These are phyloP conservation scores for Strigops habroptila DNA, from an alignment of 2,113 vertebrate species.

Conservation along the genomic window DNA sequence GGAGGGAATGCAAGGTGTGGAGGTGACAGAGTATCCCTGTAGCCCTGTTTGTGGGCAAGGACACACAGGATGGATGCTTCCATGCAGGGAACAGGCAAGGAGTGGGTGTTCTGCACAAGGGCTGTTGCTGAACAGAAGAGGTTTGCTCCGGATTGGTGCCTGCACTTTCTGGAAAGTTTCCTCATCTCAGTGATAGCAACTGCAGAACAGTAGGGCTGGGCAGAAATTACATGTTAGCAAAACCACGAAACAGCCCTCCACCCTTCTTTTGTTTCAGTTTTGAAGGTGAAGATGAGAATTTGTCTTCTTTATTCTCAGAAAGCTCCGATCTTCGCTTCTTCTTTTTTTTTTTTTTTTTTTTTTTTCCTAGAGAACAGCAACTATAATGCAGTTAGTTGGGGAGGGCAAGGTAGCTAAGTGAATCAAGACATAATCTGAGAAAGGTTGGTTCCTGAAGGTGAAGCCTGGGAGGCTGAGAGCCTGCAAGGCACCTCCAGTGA, in stretches of 20 bases:
- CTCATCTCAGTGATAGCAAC: not conserved
- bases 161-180: not conserved
- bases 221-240: not conserved
- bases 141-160: fast-evolving
- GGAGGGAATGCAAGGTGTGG: not conserved
- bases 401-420: not conserved
- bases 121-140: fast-evolving
- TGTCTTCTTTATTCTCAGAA: not conserved
- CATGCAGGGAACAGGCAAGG: not conserved
- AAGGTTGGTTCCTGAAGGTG: not conserved
- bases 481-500: not conserved
- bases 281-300: not conserved
- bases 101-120: fast-evolving
- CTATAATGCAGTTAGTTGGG: not conserved
- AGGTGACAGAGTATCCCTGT: fast-evolving
- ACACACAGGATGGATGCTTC: fast-evolving
- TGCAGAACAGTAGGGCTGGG: not conserved
- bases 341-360: too few species aligned
- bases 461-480: not conserved
- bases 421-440: not conserved
- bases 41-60: not conserved
- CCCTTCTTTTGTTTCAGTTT: not conserved
- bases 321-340: not conserved
- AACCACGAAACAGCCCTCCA: not conserved
- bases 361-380: fast-evolving